Percentiles rank a stretch among this genome's conserved stretches.
These are phyloP conservation scores for Atrina japonica DNA, from an alignment of 2,888 invertebrate genomes.

Conservation along the genomic window DNA sequence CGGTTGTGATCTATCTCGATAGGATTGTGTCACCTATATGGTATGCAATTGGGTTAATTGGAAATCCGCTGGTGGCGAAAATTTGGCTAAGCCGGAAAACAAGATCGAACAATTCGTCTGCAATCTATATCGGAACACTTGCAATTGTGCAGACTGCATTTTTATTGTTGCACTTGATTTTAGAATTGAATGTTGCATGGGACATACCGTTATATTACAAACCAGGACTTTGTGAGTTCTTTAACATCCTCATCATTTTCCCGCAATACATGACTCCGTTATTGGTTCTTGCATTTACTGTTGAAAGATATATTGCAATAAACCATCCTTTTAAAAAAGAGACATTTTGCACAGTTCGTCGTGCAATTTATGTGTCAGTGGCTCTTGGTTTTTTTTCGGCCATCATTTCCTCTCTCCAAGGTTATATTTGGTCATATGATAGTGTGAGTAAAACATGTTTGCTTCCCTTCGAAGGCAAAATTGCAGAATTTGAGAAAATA, in stretches of 20 bases:
- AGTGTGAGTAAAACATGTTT: slow-evolving; percentile 60
- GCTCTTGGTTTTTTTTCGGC: slow-evolving; percentile 58
- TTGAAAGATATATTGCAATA: slow-evolving; percentile 78
- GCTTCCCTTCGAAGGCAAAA: slow-evolving; percentile 54
- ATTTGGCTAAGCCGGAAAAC: slow-evolving; percentile 77
- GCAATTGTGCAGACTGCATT: slow-evolving; percentile 76
- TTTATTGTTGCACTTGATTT: slow-evolving; percentile 74
- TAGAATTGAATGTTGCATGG: slow-evolving; percentile 78
- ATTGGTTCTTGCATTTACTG: slow-evolving; percentile 78
- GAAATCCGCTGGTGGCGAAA: slow-evolving; percentile 75
- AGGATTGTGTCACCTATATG: slow-evolving; percentile 75
- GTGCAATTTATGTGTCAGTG: slow-evolving; percentile 70
- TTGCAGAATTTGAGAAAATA: slow-evolving; percentile 61
- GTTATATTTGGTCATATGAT: slow-evolving; percentile 76
- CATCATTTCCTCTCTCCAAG: slow-evolving; percentile 69
- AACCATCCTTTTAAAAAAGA: slow-evolving; percentile 76
- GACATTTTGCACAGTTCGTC: slow-evolving; percentile 72
- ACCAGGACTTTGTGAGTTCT: slow-evolving; percentile 71
- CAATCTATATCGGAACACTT: slow-evolving; percentile 78
- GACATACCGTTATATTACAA: slow-evolving; percentile 66
- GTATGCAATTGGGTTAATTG: slow-evolving; percentile 75
- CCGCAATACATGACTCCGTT: slow-evolving; percentile 78
- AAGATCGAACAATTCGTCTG: slow-evolving; percentile 77
- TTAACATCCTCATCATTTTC: slow-evolving; percentile 69
- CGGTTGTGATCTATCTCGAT: slow-evolving; percentile 70